Evolutionary conservation across 2,113 vertebrate species (phyloP), one percentile per base, ranked within the genome.

Genomic region (Hyaena hyaena): DNA sequence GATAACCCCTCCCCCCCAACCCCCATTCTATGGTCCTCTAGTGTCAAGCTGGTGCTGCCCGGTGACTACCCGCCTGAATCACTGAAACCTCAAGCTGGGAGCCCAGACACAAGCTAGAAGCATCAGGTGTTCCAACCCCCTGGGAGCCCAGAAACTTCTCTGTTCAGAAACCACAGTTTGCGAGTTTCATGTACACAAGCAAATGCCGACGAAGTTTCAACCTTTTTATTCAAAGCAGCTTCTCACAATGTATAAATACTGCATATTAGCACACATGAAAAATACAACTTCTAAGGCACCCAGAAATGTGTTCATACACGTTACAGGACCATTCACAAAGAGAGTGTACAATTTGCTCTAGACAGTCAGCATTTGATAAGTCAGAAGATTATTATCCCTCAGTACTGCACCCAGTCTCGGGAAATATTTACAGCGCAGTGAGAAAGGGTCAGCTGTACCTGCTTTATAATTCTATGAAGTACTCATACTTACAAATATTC

Each of bases 271-370:
- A 99, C 99, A 99, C 99, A 99, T 99, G 99, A 99, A 98, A 99
- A 99, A 99, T 99, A 99, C 99, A 98, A 99, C 99, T 99, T 99
- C 99, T 99, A 99, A 99, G 99, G 99, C 99, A 99, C 99, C 99
- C 99, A 99, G 99, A 99, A 99, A 99, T 99, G 99, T 99, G 99
- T 99, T 99, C 99, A 99, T 98, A 99, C 98, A 99, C 99, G 98
- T 99, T 98, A 98, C 98, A 99, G 98, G 98, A 98, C 98, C 98
- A 98, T 98, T 98, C 98, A 98, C 98, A 98, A 99, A 99, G 98
- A 99, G 98, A 98, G 98, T 99, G 98, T 98, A 99, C 98, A 98
- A 98, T 98, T 98, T 98, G 97, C 98, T 99, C 98, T 98, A 99
- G 98, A 99, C 99, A 99, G 98, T 99, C 98, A 99, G 98, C 98